phyloP scores from a whole-genome alignment of 2,113 vertebrate species.

The Crotophaga sulcirostris region DNA sequence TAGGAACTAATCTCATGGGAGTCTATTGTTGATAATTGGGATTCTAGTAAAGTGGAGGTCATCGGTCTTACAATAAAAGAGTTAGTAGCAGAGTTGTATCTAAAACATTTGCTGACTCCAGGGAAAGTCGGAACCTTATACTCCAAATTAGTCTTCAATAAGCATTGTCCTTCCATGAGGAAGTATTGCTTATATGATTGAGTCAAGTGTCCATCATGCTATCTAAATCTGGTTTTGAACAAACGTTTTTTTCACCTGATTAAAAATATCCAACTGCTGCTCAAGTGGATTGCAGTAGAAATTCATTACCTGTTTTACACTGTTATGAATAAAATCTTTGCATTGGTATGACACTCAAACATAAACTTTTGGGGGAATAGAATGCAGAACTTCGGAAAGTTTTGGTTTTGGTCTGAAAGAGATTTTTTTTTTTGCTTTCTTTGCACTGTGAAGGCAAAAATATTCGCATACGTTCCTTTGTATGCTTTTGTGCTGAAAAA shows the following conservation, averaged over 20 bases:
- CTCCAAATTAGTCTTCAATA: not conserved
- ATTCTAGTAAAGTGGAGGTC: not conserved
- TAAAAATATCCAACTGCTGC: not conserved
- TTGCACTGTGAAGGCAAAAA: not conserved
- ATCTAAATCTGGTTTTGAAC: not conserved
- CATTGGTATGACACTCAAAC: not conserved
- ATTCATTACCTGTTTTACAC: not conserved
- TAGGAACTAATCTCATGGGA: not conserved
- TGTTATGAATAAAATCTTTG: not conserved
- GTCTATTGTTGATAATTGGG: not conserved
- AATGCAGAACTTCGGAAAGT: not conserved
- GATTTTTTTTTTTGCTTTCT: not conserved
- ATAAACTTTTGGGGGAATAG: not conserved
- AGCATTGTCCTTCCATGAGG: not conserved
- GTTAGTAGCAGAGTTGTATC: not conserved
- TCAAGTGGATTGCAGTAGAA: not conserved
- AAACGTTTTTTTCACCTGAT: not conserved
- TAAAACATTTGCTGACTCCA: not conserved
- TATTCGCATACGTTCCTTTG: rapidly evolving
- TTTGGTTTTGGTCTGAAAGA: not conserved
- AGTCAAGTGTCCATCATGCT: not conserved
- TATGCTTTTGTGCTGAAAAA: not conserved
- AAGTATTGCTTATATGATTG: not conserved
- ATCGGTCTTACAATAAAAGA: not conserved
- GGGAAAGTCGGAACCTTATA: not conserved